Conservation (phyloP, 2,113 vertebrate species). For the Paramisgurnus dabryanus region DNA sequence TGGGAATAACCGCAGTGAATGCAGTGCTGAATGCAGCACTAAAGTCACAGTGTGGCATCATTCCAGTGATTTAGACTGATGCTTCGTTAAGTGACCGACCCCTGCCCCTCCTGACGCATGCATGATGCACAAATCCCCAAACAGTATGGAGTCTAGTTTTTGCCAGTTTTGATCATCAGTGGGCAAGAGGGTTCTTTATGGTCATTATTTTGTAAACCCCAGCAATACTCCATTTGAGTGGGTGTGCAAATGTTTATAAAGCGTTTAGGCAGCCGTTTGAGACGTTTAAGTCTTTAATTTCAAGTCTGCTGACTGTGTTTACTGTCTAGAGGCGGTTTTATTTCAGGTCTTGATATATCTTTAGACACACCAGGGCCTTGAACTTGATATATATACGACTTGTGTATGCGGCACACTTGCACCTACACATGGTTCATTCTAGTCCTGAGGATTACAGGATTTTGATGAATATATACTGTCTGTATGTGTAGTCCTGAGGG, state of each 20-base stretch:
- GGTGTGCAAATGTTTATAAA: constrained; percentile 30
- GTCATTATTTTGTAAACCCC: constrained; percentile 13
- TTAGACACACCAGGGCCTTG: constrained; percentile 21
- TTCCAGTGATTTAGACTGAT: background rate
- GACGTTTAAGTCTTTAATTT: constrained; percentile 25
- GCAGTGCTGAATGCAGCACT: background rate
- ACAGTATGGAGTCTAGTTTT: constrained; percentile 6
- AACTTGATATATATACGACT: constrained; percentile 18
- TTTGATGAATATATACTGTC: constrained; percentile 22
- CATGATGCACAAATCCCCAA: constrained; percentile 8
- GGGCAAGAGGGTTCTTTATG: constrained; percentile 2
- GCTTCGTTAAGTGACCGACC: background rate
- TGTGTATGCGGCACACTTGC: constrained; percentile 23
- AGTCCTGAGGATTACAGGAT: constrained; percentile 2
- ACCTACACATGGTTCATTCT: background rate
- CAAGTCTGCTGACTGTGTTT: constrained; percentile 32
- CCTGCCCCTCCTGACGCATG: constrained; percentile 20
- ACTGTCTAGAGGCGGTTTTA: constrained; percentile 35
- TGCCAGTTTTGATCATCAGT: constrained; percentile 26
- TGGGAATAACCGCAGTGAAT: constrained; percentile 6
- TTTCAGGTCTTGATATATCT: constrained; percentile 27
- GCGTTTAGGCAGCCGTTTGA: constrained; percentile 1
- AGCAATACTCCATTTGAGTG: constrained; percentile 13
- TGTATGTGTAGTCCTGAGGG: background rate
- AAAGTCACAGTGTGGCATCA: background rate